Evolutionary conservation across 2,797 vertebrate species (phyloP).

Genomic region (Tolypeutes matacus): DNA sequence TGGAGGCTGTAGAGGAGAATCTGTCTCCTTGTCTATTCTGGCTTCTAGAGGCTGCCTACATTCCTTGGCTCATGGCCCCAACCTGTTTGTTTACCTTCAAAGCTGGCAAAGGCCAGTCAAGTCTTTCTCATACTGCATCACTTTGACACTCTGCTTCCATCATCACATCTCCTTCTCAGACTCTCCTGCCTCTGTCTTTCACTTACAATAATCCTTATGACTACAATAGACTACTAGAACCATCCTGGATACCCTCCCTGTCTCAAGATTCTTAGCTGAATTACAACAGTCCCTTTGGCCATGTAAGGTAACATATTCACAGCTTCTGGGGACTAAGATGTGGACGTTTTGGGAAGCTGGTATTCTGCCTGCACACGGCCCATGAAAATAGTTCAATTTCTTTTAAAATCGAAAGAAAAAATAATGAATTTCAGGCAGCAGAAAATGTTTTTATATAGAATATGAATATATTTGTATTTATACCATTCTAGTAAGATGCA

Average conservation of each 20-base stretch:
- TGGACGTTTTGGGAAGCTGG: background rate
- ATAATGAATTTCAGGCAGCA: background rate
- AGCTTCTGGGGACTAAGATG: too few relatives aligned
- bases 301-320: background rate
- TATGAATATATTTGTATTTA: conserved; percentile 11
- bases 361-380: background rate
- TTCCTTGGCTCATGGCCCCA: accelerated
- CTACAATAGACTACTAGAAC: background rate
- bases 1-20: too few relatives aligned
- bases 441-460: background rate
- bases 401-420: conserved; percentile 7
- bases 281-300: background rate
- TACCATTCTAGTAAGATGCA: background rate
- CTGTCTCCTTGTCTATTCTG: too few relatives aligned
- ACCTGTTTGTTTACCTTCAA: background rate
- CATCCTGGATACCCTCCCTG: background rate
- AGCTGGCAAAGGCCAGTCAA: background rate
- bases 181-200: too few relatives aligned
- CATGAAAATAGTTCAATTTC: background rate
- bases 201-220: background rate
- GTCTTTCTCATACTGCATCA: background rate
- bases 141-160: background rate
- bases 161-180: background rate
- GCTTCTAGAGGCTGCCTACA: too few relatives aligned
- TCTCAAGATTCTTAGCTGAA: background rate